These are phyloP conservation scores for Chrysaora quinquecirrha DNA, from an alignment of 30 jellyfish, hydroid and myxozoan species.

Conservation along the genomic window DNA sequence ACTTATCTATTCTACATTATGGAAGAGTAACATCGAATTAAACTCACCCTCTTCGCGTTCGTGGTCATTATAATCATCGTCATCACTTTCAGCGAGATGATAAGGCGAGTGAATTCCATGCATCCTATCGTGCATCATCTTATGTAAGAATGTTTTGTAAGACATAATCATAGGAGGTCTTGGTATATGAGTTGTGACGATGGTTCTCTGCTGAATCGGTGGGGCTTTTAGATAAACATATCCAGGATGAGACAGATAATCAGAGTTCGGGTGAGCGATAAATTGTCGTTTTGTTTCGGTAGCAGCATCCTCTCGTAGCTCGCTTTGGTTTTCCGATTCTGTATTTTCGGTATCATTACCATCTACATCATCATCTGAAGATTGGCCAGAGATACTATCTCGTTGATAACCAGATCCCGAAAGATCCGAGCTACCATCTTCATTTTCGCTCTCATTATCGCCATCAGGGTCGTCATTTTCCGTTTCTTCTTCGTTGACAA, in stretches of 20 bases:
- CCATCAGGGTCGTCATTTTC: no score
- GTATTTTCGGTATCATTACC: no score
- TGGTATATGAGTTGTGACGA: conserved; percentile 94
- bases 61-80: conserved; percentile 63
- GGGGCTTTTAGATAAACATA: conserved; percentile 93
- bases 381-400: conserved; percentile 22
- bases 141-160: conserved; percentile 73
- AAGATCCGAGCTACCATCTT: conserved; percentile 44
- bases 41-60: conserved; percentile 61
- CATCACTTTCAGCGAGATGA: conserved; percentile 15
- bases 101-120: conserved; percentile 42
- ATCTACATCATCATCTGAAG: conserved; percentile 21
- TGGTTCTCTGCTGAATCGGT: conserved; percentile 91
- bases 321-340: conserved; percentile 10
- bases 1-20: no score
- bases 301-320: conserved; percentile 5
- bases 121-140: conserved; percentile 53
- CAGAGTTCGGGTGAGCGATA: conserved; percentile 81
- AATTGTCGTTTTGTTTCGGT: conserved; percentile 73
- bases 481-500: conserved; percentile 61
- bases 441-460: conserved; percentile 49
- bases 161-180: conserved; percentile 95
- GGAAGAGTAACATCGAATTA: no score
- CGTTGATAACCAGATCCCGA: conserved; percentile 55
- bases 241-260: conserved; percentile 74